A percentile compares a stretch with the other conserved stretches of the same genome.
Conservation (phyloP, 2,888 invertebrate genomes). For the Perizoma flavofasciatum region DNA sequence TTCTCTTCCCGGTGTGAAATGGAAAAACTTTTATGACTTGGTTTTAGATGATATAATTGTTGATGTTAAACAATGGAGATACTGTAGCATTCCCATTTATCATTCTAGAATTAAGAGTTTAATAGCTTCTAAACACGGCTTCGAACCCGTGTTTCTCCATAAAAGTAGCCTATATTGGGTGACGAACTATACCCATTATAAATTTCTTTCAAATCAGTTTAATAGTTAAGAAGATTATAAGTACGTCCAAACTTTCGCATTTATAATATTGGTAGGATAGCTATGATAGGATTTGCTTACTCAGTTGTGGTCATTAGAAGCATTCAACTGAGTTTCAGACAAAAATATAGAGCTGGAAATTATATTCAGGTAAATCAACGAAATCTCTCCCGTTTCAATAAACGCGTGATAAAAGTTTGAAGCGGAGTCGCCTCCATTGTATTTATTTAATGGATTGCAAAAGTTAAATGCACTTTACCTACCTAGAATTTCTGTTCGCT, state of each 20-base stretch:
- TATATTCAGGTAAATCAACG: neutral
- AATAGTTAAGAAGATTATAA: too few relatives aligned
- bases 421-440: neutral
- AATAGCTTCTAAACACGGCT: too few relatives aligned
- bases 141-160: too few relatives aligned
- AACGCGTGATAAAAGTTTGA: conserved; percentile 1
- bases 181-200: too few relatives aligned
- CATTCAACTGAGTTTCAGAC: too few relatives aligned
- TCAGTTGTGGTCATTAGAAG: too few relatives aligned
- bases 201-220: too few relatives aligned
- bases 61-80: neutral
- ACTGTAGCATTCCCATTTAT: neutral
- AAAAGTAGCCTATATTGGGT: too few relatives aligned
- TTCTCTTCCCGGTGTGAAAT: conserved; percentile 17
- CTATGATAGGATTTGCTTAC: too few relatives aligned
- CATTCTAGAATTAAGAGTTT: too few relatives aligned
- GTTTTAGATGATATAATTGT: neutral
- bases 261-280: too few relatives aligned
- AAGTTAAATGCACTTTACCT: conserved; percentile 3
- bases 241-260: too few relatives aligned
- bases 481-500: conserved; percentile 1
- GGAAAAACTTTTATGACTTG: conserved; percentile 14
- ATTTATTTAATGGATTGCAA: conserved; percentile 5
- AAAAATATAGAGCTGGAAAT: neutral
- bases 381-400: neutral